Base-by-base conservation (phyloP, 2,888 invertebrate genomes). In the Leucophenga maculata region DNA sequence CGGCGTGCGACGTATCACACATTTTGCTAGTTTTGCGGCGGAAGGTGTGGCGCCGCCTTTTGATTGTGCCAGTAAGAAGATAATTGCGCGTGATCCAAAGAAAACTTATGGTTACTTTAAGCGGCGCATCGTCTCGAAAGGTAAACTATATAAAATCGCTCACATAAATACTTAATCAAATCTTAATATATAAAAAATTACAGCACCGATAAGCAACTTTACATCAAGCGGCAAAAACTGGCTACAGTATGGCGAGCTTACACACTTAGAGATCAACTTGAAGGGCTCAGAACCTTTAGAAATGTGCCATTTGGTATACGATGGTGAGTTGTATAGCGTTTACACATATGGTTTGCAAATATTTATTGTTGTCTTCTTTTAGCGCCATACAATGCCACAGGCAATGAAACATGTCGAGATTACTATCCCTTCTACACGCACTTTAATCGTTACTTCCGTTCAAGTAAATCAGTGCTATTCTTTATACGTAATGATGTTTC, bases 241-340 rank as follows among this genome's bases (percentile, higher is more conserved):
- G 95, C 89, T 97, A 44, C 92, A 94, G 78, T 94, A 94, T 72
- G 95, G 95, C 44, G 95, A 95, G 68, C 89, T 95, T 59, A 87
- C 96, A 31, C 91, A 92, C 68, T 86, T 97, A 9, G 90, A 91
- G 74, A 91, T 94, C 3, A 91, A 91, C 50, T 97, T 95, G 80
- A 90, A 91, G 32, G 97, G 96, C 0, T 93, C 95, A 0, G 90
- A 91, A 0, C 93, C 94, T 0, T 93, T 94, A 80, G 81, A 90
- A 59, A 93, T 94, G 85, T 97, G 97, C 82, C 90, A 92, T 55
- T 86, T 90, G 65, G 92, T 93, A 78, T 90, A 90, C 71, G 85
- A 88, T 32, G 95, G 95, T 69, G 83, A 60, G 72, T 71, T 39
- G n/a, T 11, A 13, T 22, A 46, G n/a, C n/a, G n/a, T n/a, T n/a